Evolutionary conservation across 2,888 invertebrate species (phyloP).

Genomic region (Tubulanus polymorphus): DNA sequence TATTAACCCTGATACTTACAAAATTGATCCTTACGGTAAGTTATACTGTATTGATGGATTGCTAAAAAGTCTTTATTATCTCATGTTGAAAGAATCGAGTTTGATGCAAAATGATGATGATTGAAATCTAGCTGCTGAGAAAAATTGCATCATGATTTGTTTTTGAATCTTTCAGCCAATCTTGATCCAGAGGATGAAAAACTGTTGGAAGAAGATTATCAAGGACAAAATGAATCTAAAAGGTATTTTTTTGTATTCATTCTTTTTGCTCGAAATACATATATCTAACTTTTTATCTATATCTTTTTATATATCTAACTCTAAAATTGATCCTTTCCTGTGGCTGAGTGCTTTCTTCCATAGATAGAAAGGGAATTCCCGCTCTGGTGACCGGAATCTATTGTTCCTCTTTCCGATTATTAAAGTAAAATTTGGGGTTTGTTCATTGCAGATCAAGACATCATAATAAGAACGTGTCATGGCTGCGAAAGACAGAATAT

Average conservation of each 20-base stretch:
- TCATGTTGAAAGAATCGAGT: no score
- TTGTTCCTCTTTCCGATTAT: no score
- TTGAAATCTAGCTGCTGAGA: no score
- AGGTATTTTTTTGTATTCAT: slow-evolving; percentile 26
- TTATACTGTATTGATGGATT: neutral
- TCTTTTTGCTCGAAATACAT: neutral
- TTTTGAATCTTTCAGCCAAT: slow-evolving; percentile 37
- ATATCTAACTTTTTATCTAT: no score
- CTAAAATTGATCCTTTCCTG: no score
- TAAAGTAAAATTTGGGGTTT: no score
- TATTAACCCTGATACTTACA: slow-evolving; percentile 91
- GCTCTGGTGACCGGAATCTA: no score
- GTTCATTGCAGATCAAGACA: slow-evolving; percentile 70
- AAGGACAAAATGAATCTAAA: slow-evolving; percentile 48
- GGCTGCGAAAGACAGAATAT: slow-evolving; percentile 97
- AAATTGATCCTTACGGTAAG: slow-evolving; percentile 69
- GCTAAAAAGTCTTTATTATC: neutral
- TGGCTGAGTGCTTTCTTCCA: no score
- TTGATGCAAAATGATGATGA: no score
- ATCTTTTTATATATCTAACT: no score
- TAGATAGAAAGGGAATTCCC: no score
- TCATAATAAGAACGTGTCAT: slow-evolving; percentile 94
- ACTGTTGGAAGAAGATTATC: slow-evolving; percentile 83
- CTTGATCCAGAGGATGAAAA: slow-evolving; percentile 91
- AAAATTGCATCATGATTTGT: no score